phyloP scores from a whole-genome alignment of 2,113 vertebrate genomes.

The Phainopepla nitens region DNA sequence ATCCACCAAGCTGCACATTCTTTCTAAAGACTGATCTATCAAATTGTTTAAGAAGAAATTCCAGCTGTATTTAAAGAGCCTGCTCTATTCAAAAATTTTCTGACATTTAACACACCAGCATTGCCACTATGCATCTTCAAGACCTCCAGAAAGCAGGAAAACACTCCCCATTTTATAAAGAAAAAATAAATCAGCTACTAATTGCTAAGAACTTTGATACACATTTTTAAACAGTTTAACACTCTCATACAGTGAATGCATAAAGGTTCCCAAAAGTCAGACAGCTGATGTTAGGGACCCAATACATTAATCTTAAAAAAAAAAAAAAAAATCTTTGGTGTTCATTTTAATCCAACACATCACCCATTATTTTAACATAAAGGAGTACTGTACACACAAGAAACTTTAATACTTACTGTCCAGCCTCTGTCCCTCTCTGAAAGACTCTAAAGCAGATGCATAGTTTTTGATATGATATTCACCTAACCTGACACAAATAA shows the following conservation, averaged over 20 bases:
- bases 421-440: constrained; percentile 85
- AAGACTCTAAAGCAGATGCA: constrained; percentile 80
- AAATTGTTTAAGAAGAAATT: neutral
- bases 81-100: neutral
- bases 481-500: constrained; percentile 79
- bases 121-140: neutral
- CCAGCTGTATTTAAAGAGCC: neutral
- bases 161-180: neutral
- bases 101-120: neutral
- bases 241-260: neutral
- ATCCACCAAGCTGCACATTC: neutral
- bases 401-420: constrained; percentile 80
- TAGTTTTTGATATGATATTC: constrained; percentile 90
- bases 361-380: neutral
- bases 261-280: neutral
- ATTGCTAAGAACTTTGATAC: neutral
- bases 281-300: neutral
- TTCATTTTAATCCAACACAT: neutral
- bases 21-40: neutral
- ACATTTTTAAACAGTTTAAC: neutral
- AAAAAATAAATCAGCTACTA: neutral
- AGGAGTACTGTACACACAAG: neutral
- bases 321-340: neutral
- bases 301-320: neutral
- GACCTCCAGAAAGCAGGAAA: neutral